Base-by-base conservation (phyloP, 2,888 invertebrate genomes). In the Andrena trimmerana region DNA sequence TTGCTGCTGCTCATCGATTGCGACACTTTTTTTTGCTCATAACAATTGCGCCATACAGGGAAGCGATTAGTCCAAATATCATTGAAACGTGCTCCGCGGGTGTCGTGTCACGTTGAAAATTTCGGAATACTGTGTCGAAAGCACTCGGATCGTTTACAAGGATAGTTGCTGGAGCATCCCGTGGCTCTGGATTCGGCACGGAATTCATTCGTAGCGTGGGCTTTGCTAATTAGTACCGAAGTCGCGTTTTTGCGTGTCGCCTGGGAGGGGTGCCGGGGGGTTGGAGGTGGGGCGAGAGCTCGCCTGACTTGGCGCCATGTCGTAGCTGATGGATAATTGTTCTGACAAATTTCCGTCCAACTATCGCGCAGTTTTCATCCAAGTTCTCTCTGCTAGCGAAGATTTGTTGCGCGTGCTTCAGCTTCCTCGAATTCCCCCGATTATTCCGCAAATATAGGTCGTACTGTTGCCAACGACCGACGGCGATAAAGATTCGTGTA, bases 211-310 rank as follows among this genome's bases (percentile, higher is more conserved):
- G 77, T 59, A 85, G 60, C 85, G 70, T 81, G 67, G 86, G 81
- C 85, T 87, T 85, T 78, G 73, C 80, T 87, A 85, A 87, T 87
- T 87, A 83, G 83, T 75, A 77, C 74, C 68, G 68, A 33, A 67
- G 50, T 76, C 69, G 54, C 20, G 83, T 80, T 78, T 86, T 85
- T 87, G 85, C 73, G 42, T 42, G 42, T 42, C 42, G 42, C 16
- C 42, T 4, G 42, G 16, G 42, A 65, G 57, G 20, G 20, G n/a
- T 3, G 57, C 27, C 1, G 57, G 1, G 24, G 50, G 71, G 71
- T 31, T 20, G 59, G 59, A 50, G 69, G 68, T 31, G 54, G 54
- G 54, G 36, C 52, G 27, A 63, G 66, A 78, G 60, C 77, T 86
- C 78, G 84, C 84, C 77, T 81, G 84, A 86, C 86, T 81, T 42